These are phyloP conservation scores for Brachirus orientalis DNA, from an alignment of 2,113 vertebrate genomes.

Conservation along the genomic window DNA sequence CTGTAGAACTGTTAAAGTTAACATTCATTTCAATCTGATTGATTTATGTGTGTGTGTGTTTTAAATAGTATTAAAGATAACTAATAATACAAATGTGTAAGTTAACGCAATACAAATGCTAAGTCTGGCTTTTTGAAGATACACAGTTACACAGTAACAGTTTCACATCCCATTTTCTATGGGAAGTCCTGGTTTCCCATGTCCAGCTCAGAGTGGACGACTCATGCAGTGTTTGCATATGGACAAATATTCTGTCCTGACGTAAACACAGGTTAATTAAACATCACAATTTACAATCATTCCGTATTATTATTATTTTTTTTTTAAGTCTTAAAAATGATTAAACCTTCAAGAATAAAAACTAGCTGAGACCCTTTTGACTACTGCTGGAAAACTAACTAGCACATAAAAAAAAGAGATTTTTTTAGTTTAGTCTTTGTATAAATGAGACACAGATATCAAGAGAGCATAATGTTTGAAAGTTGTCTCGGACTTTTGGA, in stretches of 20 bases:
- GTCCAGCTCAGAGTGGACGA: not conserved
- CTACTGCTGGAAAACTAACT: conserved; percentile 9
- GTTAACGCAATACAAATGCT: not conserved
- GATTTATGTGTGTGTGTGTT: too few relatives aligned
- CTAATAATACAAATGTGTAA: not conserved
- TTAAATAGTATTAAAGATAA: not conserved
- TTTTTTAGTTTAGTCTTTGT: not conserved
- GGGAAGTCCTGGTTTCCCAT: not conserved
- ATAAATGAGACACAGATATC: not conserved
- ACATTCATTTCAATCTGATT: not conserved
- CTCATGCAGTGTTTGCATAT: not conserved
- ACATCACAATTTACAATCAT: too few relatives aligned
- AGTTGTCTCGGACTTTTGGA: conserved; percentile 19
- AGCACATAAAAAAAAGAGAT: too few relatives aligned
- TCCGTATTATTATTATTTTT: too few relatives aligned
- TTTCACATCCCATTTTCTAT: not conserved
- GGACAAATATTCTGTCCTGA: too few relatives aligned
- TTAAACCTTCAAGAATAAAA: too few relatives aligned
- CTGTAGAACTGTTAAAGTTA: not conserved
- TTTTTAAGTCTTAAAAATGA: too few relatives aligned
- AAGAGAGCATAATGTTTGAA: conserved; percentile 2
- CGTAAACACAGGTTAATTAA: too few relatives aligned
- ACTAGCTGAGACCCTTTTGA: too few relatives aligned
- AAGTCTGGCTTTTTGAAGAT: not conserved
- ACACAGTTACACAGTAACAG: not conserved